Percentiles rank a stretch among this genome's conserved stretches.
Conservation (phyloP, 35 echinoderm and acorn worm genomes). For the Lytechinus pictus region DNA sequence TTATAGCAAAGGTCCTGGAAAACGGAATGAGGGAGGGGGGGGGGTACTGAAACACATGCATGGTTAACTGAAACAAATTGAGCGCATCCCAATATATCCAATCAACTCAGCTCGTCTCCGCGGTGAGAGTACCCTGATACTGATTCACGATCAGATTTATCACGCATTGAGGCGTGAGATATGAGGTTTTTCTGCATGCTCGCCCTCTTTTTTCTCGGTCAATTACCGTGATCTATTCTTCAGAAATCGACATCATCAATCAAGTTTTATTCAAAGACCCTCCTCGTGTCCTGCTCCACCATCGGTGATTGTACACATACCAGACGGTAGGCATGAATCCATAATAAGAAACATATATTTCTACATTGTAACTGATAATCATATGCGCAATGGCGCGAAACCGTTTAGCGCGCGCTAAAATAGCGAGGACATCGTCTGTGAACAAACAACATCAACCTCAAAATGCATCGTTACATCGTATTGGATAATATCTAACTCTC, state of each 20-base stretch:
- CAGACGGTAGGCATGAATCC: not conserved
- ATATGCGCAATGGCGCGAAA: constrained; percentile 44
- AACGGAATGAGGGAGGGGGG: not conserved
- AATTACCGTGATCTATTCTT: constrained; percentile 45
- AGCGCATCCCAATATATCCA: constrained; percentile 14
- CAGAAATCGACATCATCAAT: constrained; percentile 43
- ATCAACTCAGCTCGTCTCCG: not conserved
- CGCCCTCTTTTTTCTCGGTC: constrained; percentile 25
- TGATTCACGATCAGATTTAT: constrained; percentile 19
- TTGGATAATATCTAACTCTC: not conserved
- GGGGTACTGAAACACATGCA: not conserved
- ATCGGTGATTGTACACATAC: not conserved
- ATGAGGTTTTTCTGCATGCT: constrained; percentile 8
- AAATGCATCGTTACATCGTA: not conserved
- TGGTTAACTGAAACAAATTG: constrained; percentile 20
- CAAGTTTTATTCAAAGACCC: not conserved
- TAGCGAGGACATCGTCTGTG: constrained; percentile 21
- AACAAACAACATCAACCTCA: constrained; percentile 9
- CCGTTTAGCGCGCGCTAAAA: constrained; percentile 28
- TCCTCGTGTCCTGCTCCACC: not conserved
- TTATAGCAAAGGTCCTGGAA: not conserved
- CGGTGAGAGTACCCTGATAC: not conserved
- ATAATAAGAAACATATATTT: constrained; percentile 8
- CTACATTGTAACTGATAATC: constrained; percentile 31
- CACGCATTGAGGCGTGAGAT: constrained; percentile 40